phyloP scores from a whole-genome alignment of 1,140 invertebrate species.

The Eubasilissa regina region DNA sequence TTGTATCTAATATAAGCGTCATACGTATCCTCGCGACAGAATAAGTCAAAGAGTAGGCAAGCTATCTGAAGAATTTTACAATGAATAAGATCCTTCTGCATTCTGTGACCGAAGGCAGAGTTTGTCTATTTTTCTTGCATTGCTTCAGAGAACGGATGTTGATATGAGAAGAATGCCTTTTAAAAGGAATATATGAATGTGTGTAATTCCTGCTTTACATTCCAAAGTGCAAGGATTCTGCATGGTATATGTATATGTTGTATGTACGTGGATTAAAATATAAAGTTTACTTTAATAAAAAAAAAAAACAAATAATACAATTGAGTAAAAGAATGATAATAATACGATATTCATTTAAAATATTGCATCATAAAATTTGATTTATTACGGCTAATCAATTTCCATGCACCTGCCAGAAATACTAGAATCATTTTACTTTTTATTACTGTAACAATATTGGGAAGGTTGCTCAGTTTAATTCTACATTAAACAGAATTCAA shows the following conservation, averaged over 20 bases:
- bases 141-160: conserved; percentile 9
- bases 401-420: no score
- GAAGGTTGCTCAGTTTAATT: no score
- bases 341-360: no score
- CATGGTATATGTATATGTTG: not conserved
- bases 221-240: not conserved
- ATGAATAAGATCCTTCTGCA: not conserved
- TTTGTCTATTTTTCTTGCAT: conserved; percentile 17
- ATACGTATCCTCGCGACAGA: not conserved
- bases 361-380: no score
- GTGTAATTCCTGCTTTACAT: not conserved
- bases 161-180: conserved; percentile 24
- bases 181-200: conserved; percentile 7
- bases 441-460: no score
- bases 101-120: conserved; percentile 6
- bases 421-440: no score
- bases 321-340: no score
- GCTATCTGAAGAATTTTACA: conserved; percentile 22
- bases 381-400: no score
- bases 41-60: conserved; percentile 3
- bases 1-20: not conserved
- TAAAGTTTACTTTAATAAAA: no score
- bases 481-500: no score
- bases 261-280: not conserved
- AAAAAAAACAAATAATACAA: no score